These are phyloP conservation scores for Neodiprion pinetum DNA, from an alignment of 1,140 invertebrate genomes.

Conservation along the genomic window DNA sequence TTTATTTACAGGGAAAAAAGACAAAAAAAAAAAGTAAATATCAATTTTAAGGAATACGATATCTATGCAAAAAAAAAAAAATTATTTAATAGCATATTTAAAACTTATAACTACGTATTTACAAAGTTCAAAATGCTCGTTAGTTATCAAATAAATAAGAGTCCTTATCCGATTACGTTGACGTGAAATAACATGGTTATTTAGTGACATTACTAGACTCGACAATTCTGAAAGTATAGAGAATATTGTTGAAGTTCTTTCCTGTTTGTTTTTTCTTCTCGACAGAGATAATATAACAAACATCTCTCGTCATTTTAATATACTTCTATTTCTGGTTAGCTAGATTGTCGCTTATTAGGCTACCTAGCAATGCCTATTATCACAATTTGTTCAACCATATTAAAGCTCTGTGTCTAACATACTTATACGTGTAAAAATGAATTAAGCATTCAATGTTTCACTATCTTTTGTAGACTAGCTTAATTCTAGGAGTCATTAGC, in stretches of 20 bases:
- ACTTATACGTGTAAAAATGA: too few species aligned
- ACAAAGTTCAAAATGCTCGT: slow-evolving; percentile 5
- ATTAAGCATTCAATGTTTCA: too few species aligned
- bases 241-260: too few species aligned
- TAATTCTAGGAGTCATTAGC: too few species aligned
- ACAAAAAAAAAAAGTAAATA: slow-evolving; percentile 7
- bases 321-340: not conserved
- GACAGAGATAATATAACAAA: not conserved
- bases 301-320: not conserved
- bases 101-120: not conserved
- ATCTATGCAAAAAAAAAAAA: too few species aligned
- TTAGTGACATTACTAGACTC: too few species aligned
- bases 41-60: not conserved
- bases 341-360: slow-evolving; percentile 10
- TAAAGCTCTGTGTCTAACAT: not conserved
- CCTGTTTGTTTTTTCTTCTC: too few species aligned
- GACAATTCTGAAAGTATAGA: too few species aligned
- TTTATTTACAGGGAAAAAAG: slow-evolving; percentile 27
- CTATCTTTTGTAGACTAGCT: too few species aligned
- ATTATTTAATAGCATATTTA: too few species aligned
- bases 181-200: too few species aligned
- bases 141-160: slow-evolving; percentile 17
- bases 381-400: not conserved
- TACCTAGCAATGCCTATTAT: not conserved
- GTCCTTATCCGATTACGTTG: not conserved